Evolutionary conservation across 1,140 invertebrate species (phyloP), one percentile per base, ranked within the genome.

Genomic region (Drosophila tani): DNA sequence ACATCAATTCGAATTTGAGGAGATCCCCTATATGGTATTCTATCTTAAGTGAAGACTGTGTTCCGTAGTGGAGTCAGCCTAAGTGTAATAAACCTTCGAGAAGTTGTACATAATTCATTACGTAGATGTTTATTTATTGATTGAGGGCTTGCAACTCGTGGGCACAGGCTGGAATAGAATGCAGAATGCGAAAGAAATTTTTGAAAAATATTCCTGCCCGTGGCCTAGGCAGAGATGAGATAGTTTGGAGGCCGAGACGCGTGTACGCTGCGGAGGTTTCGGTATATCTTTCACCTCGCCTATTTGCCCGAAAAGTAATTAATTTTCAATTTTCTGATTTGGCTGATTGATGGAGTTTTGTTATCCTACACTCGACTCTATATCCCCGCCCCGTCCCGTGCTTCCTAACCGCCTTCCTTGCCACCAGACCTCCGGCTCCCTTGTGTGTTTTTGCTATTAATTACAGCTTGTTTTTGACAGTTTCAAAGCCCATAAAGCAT

Each of bases 71-170:
- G 27, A 15, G 32, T 27, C 9, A 43, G 63, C 38, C 66, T 19
- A 45, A 51, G 46, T 35, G 21, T 69, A 76, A 50, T 49, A 64
- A 84, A 86, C 62, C 81, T 74, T 87, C 65, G 53, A 82, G 55
- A 79, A 79, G 59, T 85, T 85, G 83, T 86, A 85, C 82, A 85
- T 86, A 65, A 60, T 86, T 62, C 27, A 50, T 86, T 87, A 86
- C 82, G 83, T 85, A 86, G 75, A 82, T 85, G 64, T 68, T 84
- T 49, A 11, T 84, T 75, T 58, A 56, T 55, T 71, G 63, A 69
- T 65, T 70, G 79, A 67, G 66, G 76, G 75, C 50, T 64, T 66
- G 50, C 51, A 59, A 38, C 43, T 69, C 17, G 46, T 38, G n/a
- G 40, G 29, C 46, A 40, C 15, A 15, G 73, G 32, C 57, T 19